These are phyloP conservation scores for Sitta europaea DNA, from an alignment of 2,113 vertebrate genomes.

Conservation along the genomic window DNA sequence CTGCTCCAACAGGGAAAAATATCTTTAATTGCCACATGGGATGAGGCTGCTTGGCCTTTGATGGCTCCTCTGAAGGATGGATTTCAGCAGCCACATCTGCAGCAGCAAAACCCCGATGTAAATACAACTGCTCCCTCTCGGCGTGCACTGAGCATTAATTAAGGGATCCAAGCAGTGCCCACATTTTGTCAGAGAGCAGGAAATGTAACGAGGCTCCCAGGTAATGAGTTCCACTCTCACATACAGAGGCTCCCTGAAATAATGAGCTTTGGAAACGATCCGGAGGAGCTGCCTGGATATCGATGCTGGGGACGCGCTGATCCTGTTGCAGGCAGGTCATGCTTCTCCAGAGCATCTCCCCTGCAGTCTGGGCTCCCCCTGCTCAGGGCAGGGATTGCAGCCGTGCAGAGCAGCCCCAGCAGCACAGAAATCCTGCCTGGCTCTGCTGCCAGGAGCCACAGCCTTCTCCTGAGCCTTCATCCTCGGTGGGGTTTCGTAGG, in stretches of 20 bases:
- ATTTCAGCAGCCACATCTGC: not conserved
- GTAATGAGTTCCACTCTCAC: constrained; percentile 28
- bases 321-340: not conserved
- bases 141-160: constrained; percentile 3
- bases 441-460: not conserved
- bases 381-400: not conserved
- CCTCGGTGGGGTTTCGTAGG: not conserved
- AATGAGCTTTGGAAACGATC: constrained; percentile 36
- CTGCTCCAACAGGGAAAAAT: not conserved
- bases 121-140: not conserved
- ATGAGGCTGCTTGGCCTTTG: not conserved
- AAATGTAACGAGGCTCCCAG: not conserved
- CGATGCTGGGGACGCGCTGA: not conserved
- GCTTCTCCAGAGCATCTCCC: not conserved
- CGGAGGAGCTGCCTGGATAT: not conserved
- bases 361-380: not conserved
- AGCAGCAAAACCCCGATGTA: not conserved
- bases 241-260: constrained; percentile 2
- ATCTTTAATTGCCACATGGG: not conserved
- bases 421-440: not conserved
- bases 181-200: not conserved
- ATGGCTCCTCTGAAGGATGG: not conserved
- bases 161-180: not conserved
- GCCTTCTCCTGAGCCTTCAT: not conserved
- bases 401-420: not conserved